phyloP scores from a whole-genome alignment of 1,140 invertebrate species.

The Brachionus asplanchnoidis region DNA sequence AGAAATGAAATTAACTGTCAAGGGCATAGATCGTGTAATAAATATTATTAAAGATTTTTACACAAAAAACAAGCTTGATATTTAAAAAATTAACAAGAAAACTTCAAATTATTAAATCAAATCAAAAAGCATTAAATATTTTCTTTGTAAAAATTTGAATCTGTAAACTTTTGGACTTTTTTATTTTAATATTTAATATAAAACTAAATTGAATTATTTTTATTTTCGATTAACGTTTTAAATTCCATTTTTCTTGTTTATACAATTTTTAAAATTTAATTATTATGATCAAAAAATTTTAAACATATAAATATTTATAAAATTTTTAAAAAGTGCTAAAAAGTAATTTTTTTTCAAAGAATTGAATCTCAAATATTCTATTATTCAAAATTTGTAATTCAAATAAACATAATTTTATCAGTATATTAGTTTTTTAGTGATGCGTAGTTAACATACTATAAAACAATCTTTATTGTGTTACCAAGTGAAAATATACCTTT shows the following conservation, averaged over 20 bases:
- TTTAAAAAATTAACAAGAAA: not conserved
- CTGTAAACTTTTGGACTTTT: not conserved
- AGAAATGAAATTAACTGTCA: slow-evolving; percentile 37
- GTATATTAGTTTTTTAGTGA: no score
- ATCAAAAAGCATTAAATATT: not conserved
- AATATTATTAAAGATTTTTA: slow-evolving; percentile 36
- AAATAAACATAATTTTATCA: no score
- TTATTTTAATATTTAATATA: not conserved
- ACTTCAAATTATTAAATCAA: not conserved
- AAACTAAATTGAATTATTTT: not conserved
- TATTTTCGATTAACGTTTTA: not conserved
- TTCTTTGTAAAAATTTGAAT: not conserved
- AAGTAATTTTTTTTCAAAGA: no score
- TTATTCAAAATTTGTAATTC: no score
- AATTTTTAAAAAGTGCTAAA: no score
- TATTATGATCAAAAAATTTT: no score
- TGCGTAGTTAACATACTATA: no score
- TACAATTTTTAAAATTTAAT: no score
- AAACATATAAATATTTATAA: no score
- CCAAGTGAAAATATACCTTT: no score
- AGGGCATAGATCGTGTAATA: slow-evolving; percentile 4
- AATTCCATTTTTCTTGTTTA: not conserved
- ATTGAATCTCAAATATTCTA: no score
- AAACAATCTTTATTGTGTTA: no score
- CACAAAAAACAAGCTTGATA: slow-evolving; percentile 24